A percentile compares a stretch with the other conserved stretches of the same genome.
Conservation (phyloP, 2,797 vertebrate genomes). For the Parauchenoglanis ngamensis region DNA sequence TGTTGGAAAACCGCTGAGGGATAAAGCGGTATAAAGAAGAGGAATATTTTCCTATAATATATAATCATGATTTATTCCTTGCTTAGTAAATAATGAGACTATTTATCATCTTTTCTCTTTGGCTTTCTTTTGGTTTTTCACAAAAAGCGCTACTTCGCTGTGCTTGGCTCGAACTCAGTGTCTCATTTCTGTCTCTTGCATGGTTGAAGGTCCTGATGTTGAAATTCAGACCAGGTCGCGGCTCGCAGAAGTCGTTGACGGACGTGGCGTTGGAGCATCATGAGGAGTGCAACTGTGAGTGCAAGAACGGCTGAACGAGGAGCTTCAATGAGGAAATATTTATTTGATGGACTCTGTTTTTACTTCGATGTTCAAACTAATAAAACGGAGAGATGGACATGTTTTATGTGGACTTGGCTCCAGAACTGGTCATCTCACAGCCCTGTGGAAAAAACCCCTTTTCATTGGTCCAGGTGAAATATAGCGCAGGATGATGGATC, state of each 20-base stretch:
- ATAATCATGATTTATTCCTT: background rate
- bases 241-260: conserved; percentile 90
- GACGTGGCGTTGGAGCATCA: conserved; percentile 96
- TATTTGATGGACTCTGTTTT: conserved; percentile 34
- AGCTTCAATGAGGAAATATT: conserved; percentile 47
- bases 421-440: conserved; percentile 17
- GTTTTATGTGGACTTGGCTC: conserved; percentile 28
- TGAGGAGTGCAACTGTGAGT: conserved; percentile 93
- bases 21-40: background rate
- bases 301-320: conserved; percentile 81
- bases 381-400: conserved; percentile 27
- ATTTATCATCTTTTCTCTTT: background rate
- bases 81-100: background rate
- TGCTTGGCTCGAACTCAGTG: background rate
- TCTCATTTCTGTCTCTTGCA: background rate
- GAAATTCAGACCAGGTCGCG: conserved; percentile 85
- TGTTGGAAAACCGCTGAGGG: background rate
- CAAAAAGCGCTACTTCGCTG: background rate
- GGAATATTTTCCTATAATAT: background rate
- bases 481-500: background rate
- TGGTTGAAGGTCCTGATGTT: conserved; percentile 87
- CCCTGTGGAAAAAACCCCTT: conserved; percentile 33
- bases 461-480: conserved; percentile 14
- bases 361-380: conserved; percentile 13
- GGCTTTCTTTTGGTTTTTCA: background rate